phyloP scores from a whole-genome alignment of 2,888 invertebrate genomes.

The Norana najaformis region DNA sequence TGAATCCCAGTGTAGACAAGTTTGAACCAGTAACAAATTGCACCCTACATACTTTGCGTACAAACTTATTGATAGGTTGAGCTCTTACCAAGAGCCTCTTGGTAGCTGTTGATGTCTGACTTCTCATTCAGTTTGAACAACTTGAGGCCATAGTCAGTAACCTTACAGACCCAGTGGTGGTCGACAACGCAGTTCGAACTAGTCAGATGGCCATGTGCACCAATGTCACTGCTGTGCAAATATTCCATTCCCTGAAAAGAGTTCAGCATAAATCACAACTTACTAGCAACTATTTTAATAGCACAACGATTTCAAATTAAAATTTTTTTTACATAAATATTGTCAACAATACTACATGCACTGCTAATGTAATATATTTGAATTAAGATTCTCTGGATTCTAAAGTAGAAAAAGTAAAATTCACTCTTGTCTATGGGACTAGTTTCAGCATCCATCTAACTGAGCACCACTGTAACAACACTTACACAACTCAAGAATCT shows the following conservation, averaged over 20 bases:
- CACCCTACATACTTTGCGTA: not conserved
- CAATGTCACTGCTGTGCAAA: slow-evolving; percentile 34
- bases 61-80: not conserved
- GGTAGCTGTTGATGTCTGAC: slow-evolving; percentile 19
- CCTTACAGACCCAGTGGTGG: slow-evolving; percentile 31
- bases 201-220: slow-evolving; percentile 34
- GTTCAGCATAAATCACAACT: not conserved
- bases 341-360: no score
- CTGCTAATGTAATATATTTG: no score
- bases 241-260: slow-evolving; percentile 34
- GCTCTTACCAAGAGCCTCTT: not conserved
- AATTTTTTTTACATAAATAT: no score
- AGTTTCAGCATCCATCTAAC: no score
- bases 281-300: not conserved
- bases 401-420: no score
- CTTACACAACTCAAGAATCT: not conserved
- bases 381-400: no score
- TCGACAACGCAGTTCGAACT: slow-evolving; percentile 33
- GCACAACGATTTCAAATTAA: no score
- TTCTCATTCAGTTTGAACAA: not conserved
- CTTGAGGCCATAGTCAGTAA: slow-evolving; percentile 33
- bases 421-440: no score
- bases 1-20: not conserved
- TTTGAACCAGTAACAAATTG: not conserved
- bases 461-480: no score